Conservation (phyloP, 1,140 invertebrate genomes). For the Episyrphus balteatus region DNA sequence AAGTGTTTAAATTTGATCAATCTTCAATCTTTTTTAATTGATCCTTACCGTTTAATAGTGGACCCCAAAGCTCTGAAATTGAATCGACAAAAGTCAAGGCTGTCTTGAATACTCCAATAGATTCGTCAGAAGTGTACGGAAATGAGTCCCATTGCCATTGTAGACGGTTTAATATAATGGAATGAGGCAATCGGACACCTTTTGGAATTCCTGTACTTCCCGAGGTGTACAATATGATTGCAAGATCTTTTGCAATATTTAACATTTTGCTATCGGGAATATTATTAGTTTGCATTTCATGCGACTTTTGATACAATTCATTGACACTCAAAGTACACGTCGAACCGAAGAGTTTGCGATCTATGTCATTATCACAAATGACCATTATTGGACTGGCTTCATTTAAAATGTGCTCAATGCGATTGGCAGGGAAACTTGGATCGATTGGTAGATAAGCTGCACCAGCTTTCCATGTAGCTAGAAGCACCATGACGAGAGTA, state of each 20-base stretch:
- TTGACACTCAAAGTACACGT: constrained; percentile 19
- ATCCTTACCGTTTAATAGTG: constrained; percentile 54
- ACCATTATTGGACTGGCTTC: constrained; percentile 62
- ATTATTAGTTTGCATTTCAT: constrained; percentile 18
- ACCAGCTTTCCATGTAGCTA: constrained; percentile 70
- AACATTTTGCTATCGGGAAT: constrained; percentile 22
- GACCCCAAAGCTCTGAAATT: constrained; percentile 74
- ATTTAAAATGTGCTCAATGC: constrained; percentile 63
- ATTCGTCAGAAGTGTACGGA: constrained; percentile 54
- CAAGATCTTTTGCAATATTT: constrained; percentile 41
- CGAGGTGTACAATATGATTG: constrained; percentile 81
- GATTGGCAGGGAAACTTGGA: constrained; percentile 56
- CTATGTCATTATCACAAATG: constrained; percentile 48
- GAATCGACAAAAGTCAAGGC: constrained; percentile 82
- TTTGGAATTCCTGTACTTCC: constrained; percentile 88
- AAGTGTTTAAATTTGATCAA: too few relatives aligned
- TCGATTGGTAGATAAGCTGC: constrained; percentile 75
- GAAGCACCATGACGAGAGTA: constrained; percentile 52
- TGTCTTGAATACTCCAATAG: constrained; percentile 71
- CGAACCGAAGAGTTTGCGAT: constrained; percentile 18
- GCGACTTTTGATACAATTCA: constrained; percentile 24
- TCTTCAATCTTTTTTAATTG: neutral
- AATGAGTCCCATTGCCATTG: constrained; percentile 74
- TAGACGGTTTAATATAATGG: constrained; percentile 65
- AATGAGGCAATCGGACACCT: constrained; percentile 73